Percentiles rank a stretch among this genome's conserved stretches.
Evolutionary conservation across 2,113 vertebrate species (phyloP).

Genomic region (Cepphus grylle): DNA sequence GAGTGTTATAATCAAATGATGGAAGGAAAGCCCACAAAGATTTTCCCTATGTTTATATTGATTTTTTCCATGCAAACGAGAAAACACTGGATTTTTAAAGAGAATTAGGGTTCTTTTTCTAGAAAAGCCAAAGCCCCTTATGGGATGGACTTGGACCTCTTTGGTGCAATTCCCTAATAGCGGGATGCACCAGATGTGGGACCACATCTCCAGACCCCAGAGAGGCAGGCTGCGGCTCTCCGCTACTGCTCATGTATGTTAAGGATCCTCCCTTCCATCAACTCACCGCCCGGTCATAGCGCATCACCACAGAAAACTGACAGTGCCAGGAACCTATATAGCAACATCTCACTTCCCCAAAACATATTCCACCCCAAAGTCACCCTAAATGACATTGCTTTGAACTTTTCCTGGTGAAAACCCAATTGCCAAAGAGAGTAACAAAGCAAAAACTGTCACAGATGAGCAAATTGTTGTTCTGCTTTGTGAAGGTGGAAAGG

Average conservation of each 20-base stretch:
- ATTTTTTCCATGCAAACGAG: neutral
- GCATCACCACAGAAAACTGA: neutral
- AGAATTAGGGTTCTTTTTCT: neutral
- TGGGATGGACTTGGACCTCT: neutral
- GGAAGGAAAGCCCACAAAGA: neutral
- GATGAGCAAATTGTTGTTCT: neutral
- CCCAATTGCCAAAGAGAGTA: neutral
- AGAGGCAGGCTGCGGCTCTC: neutral
- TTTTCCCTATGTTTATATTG: neutral
- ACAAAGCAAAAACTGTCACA: neutral
- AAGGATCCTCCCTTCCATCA: neutral
- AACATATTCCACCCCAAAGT: neutral
- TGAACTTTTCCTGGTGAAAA: neutral
- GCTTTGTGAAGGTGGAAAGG: neutral
- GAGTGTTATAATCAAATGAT: rapidly evolving
- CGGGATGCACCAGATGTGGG: neutral
- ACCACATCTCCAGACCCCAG: rapidly evolving
- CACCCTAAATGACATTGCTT: rapidly evolving
- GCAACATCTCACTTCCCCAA: neutral
- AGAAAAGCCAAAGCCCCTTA: neutral
- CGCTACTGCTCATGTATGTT: rapidly evolving
- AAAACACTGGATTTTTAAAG: neutral
- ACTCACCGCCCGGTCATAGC: neutral
- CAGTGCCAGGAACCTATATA: neutral
- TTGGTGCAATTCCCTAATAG: neutral